Evolutionary conservation across 2,113 vertebrate genomes (phyloP).

Genomic region (Limanda limanda): DNA sequence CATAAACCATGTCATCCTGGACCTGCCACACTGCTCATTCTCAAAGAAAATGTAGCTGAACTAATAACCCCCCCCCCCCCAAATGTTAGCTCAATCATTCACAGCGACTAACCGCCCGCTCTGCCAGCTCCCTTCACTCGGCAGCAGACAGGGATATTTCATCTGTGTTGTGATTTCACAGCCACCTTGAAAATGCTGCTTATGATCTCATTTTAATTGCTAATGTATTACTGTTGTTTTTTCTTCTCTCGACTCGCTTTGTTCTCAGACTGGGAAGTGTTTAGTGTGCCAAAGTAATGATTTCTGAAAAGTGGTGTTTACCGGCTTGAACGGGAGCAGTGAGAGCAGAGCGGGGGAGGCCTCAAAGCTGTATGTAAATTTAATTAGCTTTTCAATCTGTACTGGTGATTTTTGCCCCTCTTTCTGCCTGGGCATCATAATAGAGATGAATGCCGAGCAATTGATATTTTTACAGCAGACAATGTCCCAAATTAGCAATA

Average conservation of each 20-base stretch:
- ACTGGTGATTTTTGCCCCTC: slow-evolving; percentile 52
- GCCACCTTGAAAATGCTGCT: slow-evolving; percentile 67
- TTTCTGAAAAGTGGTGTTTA: slow-evolving; percentile 75
- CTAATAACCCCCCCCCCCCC: slow-evolving; percentile 64
- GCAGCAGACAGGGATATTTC: slow-evolving; percentile 68
- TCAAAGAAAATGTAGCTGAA: slow-evolving; percentile 74
- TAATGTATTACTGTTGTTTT: slow-evolving; percentile 73
- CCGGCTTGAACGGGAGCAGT: slow-evolving; percentile 65
- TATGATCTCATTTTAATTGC: slow-evolving; percentile 77
- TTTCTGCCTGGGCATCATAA: slow-evolving; percentile 57
- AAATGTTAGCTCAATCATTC: slow-evolving; percentile 76
- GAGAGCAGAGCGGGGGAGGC: slow-evolving; percentile 51
- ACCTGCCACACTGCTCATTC: slow-evolving; percentile 59
- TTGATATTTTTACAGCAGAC: slow-evolving; percentile 45
- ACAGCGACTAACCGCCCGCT: slow-evolving; percentile 63
- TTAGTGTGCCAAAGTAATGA: slow-evolving; percentile 74
- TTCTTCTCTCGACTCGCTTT: slow-evolving; percentile 47
- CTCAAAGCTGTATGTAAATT: slow-evolving; percentile 72
- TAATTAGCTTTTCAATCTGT: slow-evolving; percentile 76
- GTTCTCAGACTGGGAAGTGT: slow-evolving; percentile 72
- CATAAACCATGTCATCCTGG: slow-evolving; percentile 55
- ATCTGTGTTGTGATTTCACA: slow-evolving; percentile 77
- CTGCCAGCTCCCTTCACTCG: slow-evolving; percentile 46
- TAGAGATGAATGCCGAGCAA: slow-evolving; percentile 59
- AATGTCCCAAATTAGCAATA: slow-evolving; percentile 55